These are phyloP conservation scores for Hyla sarda DNA, from an alignment of 2,113 vertebrate genomes.

Conservation along the genomic window DNA sequence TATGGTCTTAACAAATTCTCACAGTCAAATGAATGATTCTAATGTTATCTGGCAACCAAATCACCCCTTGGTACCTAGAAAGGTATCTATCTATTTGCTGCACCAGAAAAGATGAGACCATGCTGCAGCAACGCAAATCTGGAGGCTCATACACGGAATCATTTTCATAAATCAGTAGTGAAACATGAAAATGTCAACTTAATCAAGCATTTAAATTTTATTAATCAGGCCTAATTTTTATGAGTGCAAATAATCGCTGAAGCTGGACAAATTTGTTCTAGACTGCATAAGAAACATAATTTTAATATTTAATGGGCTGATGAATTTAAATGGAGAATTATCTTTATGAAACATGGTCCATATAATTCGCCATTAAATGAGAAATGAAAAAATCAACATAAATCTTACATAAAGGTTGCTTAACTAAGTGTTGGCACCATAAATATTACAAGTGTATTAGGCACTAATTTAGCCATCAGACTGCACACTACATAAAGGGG, in stretches of 20 bases:
- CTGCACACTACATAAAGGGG: conserved; percentile 64
- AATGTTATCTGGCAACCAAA: conserved; percentile 21
- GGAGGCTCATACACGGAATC: conserved; percentile 67
- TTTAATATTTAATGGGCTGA: conserved; percentile 78
- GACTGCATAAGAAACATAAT: conserved; percentile 80
- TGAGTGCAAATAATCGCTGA: conserved; percentile 78
- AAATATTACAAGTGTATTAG: conserved; percentile 76
- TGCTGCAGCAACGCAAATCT: conserved; percentile 24
- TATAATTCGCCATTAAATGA: conserved; percentile 77
- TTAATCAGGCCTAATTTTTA: conserved; percentile 82
- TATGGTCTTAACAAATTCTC: conserved; percentile 3
- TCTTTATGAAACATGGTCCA: conserved; percentile 78
- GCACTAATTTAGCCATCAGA: conserved; percentile 68
- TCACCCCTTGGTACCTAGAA: background rate
- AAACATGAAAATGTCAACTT: conserved; percentile 81
- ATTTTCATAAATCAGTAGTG: conserved; percentile 83
- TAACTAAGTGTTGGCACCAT: conserved; percentile 75
- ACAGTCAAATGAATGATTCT: conserved; percentile 17
- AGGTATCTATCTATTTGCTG: conserved; percentile 29
- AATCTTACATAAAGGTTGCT: conserved; percentile 76
- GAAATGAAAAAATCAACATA: conserved; percentile 77
- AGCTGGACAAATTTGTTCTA: conserved; percentile 80
- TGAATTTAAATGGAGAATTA: conserved; percentile 83
- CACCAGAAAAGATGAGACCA: conserved; percentile 43
- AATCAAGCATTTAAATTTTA: conserved; percentile 84